Base-by-base conservation (phyloP, 2,888 invertebrate genomes). In the Trichopria drosophilae region DNA sequence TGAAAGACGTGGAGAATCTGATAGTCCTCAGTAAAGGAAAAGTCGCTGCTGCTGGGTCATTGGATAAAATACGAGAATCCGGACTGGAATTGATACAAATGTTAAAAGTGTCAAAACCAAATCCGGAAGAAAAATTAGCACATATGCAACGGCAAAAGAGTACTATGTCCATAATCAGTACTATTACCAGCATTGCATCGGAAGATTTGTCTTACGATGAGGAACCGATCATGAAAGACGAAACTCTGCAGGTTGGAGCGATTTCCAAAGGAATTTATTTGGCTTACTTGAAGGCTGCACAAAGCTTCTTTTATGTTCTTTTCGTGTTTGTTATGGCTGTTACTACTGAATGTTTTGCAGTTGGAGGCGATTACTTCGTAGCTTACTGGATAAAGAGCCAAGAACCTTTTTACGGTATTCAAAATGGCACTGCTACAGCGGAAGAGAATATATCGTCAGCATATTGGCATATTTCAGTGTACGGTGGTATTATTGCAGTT, bases 1-100 rank as follows among this genome's bases (percentile, higher is more conserved):
- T 88, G 7, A 84, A 84, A 62, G 78, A 81, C 31, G 86, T 84
- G 1, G 84, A 87, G 68, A 81, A 81, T 47, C 79, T 80, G 12
- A 58, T 79, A 6, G 65, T 79, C 3, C 57, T 79, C 22, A 67
- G 79, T 50, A 75, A 85, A 79, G 85, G 78, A 3, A 18, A 77
- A 72, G 76, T 84, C 19, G 80, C 82, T 63, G 79, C 79, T 3
- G 79, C 80, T 63, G 85, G 85, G 20, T 82, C 81, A 0, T 84
- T 82, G 55, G 75, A 78, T 4, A 82, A 84, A 54, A 65, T 84
- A 9, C 72, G 79, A 39, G 76, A 73, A 6, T 79, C 80, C 1
- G 82, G 82, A 6, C 78, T 83, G 72, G 80, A 85, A 62, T 83
- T 86, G 53, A 81, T 83, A 0, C 81, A 83, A 67, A 65, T 84